Base-by-base conservation (phyloP, 2,888 invertebrate genomes). In the Tipula vernalis region DNA sequence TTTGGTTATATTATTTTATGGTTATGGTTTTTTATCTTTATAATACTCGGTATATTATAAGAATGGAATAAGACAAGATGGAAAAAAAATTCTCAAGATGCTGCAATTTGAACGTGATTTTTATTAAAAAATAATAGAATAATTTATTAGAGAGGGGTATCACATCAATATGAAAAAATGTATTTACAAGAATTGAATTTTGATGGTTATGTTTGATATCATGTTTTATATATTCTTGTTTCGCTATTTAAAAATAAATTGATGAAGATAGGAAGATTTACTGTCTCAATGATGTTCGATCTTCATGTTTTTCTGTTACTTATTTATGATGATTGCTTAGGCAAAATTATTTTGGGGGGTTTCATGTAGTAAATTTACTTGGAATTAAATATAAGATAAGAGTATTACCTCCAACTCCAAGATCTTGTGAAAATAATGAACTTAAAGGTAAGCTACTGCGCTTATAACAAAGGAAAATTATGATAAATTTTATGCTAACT, bases 71-170 rank as follows among this genome's bases (percentile, higher is more conserved):
- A 51, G n/a, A 51, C 51, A 51, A 28, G 71, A 71, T 10, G 71
- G 18, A 18, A 28, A 28, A 57, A 28, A 71, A 71, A 71, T 71
- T 71, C 71, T 71, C 71, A 71, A 57, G 71, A 71, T 71, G 71
- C 71, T 71, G 71, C 71, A 71, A 71, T 71, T 71, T 71, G 71
- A 71, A 71, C 71, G 71, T 71, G 71, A 71, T 71, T 71, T 71
- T 71, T 71, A 71, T 71, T 71, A 71, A 71, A 71, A 71, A 71
- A 71, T 71, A 71, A 71, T 71, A 71, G 71, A 71, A 71, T 71
- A 71, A 71, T 71, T 71, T 71, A 71, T 71, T 71, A 71, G 71
- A 71, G 71, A 51, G 71, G 71, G 28, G 28, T 71, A 71, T 71
- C 71, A 71, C 71, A 71, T 71, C 71, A 71, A 71, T 28, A 71